These are phyloP conservation scores for Blastobasis adustella DNA, from an alignment of 2,888 invertebrate genomes.

Conservation along the genomic window DNA sequence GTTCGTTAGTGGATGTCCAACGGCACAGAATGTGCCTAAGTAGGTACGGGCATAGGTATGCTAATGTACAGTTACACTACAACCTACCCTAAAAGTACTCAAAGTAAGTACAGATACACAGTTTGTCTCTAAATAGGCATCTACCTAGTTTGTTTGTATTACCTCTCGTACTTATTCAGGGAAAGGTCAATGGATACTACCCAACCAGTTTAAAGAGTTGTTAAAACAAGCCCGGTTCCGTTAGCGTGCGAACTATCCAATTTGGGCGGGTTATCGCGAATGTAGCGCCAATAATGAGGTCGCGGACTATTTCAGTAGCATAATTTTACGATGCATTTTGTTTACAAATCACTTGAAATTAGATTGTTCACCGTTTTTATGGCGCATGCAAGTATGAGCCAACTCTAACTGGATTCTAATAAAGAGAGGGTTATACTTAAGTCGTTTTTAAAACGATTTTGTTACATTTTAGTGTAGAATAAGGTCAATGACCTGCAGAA, in stretches of 20 bases:
- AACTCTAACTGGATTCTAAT: no score
- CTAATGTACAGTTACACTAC: background rate
- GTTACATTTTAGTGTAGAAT: no score
- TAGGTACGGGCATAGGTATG: no score
- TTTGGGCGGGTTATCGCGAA: slow-evolving; percentile 28
- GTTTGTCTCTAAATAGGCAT: slow-evolving; percentile 2
- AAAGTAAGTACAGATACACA: slow-evolving; percentile 13
- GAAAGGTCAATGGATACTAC: slow-evolving; percentile 47
- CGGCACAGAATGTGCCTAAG: no score
- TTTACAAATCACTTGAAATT: slow-evolving; percentile 14
- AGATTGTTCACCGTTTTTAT: no score
- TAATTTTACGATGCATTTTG: slow-evolving; percentile 21
- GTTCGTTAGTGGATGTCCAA: no score
- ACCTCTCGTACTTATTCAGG: slow-evolving; percentile 3
- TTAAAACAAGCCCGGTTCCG: background rate
- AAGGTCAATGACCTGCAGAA: no score
- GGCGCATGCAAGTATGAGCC: no score
- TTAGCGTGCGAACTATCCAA: slow-evolving; percentile 7
- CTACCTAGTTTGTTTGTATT: no score
- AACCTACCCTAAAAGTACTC: background rate
- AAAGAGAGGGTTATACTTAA: no score
- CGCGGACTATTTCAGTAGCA: slow-evolving; percentile 15
- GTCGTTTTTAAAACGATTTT: no score
- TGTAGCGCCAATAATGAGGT: slow-evolving; percentile 19
- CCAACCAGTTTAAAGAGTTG: slow-evolving; percentile 21